Percentiles rank a stretch among this genome's conserved stretches.
phyloP scores from a whole-genome alignment of 2,113 vertebrate genomes.

The Aleadryas rufinucha region DNA sequence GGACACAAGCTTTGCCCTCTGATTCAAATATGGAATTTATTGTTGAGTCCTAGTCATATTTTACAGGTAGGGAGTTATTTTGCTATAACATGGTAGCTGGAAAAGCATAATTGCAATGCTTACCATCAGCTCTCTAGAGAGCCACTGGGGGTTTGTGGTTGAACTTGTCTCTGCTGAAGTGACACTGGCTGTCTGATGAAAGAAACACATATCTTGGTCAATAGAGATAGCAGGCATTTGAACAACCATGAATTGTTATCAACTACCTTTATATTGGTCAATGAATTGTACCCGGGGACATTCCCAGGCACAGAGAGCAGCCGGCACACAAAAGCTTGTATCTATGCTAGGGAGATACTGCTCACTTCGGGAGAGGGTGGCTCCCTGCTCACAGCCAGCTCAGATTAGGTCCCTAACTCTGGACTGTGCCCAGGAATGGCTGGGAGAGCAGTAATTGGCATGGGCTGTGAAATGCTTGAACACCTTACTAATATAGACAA shows the following conservation, averaged over 20 bases:
- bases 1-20: background rate
- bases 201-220: background rate
- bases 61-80: background rate
- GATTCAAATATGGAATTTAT: background rate
- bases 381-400: background rate
- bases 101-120: background rate
- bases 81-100: background rate
- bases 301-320: background rate
- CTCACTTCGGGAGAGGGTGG: background rate
- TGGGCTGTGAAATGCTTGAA: background rate
- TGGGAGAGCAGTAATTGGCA: background rate
- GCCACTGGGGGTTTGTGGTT: background rate
- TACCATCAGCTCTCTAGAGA: background rate
- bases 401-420: background rate
- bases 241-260: background rate
- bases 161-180: background rate
- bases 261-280: background rate
- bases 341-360: background rate
- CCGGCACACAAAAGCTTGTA: background rate
- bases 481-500: background rate
- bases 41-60: background rate
- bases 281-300: background rate
- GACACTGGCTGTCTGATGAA: background rate
- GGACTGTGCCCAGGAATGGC: background rate
- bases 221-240: background rate